Percentiles rank a stretch among this genome's conserved stretches.
Evolutionary conservation across 2,888 invertebrate genomes (phyloP).

Genomic region (Lypha dubia): DNA sequence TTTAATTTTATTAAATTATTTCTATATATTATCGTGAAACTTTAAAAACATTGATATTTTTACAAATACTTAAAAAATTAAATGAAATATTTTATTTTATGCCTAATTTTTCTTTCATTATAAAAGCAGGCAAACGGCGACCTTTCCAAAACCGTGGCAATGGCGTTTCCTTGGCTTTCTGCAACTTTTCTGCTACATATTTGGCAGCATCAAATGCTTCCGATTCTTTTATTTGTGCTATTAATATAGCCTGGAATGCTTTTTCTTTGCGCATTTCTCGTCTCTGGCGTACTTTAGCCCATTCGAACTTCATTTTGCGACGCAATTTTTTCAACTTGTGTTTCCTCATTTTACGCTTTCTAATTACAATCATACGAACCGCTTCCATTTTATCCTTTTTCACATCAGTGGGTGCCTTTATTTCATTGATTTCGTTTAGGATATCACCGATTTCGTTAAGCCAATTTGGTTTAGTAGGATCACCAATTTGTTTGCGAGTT

Average conservation of each 20-base stretch:
- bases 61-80: constrained; percentile 65
- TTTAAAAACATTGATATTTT: neutral
- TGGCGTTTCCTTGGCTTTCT: constrained; percentile 86
- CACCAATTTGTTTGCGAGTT: constrained; percentile 75
- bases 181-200: constrained; percentile 88
- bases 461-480: constrained; percentile 76
- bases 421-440: constrained; percentile 71
- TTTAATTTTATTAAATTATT: constrained; percentile 73
- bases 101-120: constrained; percentile 88
- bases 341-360: constrained; percentile 93
- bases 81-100: constrained; percentile 83
- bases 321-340: constrained; percentile 92
- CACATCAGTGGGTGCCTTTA: constrained; percentile 75
- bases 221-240: constrained; percentile 88
- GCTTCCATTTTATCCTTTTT: constrained; percentile 87
- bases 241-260: constrained; percentile 88
- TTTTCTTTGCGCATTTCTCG: constrained; percentile 91
- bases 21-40: constrained; percentile 44
- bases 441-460: constrained; percentile 80
- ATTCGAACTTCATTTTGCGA: constrained; percentile 90
- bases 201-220: constrained; percentile 90
- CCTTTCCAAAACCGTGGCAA: constrained; percentile 85
- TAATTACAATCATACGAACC: constrained; percentile 89
- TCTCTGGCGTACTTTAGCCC: constrained; percentile 88
- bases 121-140: constrained; percentile 87